Evolutionary conservation across 1,140 invertebrate genomes (phyloP).

Genomic region (Choristoneura fumiferana): DNA sequence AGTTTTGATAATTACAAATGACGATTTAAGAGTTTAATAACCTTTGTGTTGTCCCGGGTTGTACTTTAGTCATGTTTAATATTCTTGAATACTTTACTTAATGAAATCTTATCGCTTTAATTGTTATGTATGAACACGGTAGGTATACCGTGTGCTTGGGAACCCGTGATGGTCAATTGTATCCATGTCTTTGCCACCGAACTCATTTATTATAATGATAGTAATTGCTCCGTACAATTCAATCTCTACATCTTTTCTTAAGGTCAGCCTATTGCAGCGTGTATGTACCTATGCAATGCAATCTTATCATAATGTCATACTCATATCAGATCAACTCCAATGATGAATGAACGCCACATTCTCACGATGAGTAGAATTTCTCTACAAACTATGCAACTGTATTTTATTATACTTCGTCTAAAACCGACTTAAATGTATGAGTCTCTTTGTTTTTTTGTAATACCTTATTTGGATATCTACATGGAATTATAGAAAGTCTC

Average conservation of each 20-base stretch:
- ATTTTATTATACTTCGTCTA: no score
- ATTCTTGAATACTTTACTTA: not conserved
- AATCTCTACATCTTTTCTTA: conserved; percentile 16
- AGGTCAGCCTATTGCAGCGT: conserved; percentile 9
- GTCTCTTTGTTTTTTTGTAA: no score
- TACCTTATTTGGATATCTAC: no score
- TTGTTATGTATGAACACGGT: not conserved
- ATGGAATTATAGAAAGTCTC: conserved; percentile 3
- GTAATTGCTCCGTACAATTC: conserved; percentile 15
- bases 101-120: not conserved
- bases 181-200: not conserved
- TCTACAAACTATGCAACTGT: no score
- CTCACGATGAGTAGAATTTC: not conserved
- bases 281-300: not conserved
- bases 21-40: conserved; percentile 2
- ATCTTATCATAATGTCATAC: conserved; percentile 12
- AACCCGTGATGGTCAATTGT: conserved; percentile 12
- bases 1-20: not conserved
- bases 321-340: not conserved
- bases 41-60: not conserved
- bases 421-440: no score
- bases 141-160: conserved; percentile 3
- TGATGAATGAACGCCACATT: conserved; percentile 9
- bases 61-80: not conserved
- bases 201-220: conserved; percentile 16